phyloP scores from a whole-genome alignment of 2,797 vertebrate species.

The Enteromius trimaculatus region DNA sequence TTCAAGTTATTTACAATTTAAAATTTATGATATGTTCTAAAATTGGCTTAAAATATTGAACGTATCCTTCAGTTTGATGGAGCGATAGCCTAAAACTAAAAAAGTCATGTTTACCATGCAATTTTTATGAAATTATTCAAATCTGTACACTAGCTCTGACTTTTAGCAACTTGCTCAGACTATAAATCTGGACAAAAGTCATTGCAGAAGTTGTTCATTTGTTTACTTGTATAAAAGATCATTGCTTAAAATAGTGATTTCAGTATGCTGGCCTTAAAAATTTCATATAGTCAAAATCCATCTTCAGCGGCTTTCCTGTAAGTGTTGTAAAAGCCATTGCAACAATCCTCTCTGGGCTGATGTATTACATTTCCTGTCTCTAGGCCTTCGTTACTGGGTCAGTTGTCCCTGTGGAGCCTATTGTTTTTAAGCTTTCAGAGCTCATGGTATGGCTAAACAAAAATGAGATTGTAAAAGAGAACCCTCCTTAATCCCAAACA shows the following conservation, averaged over 20 bases:
- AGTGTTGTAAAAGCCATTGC: constrained; percentile 12
- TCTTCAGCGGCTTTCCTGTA: not conserved
- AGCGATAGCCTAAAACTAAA: not conserved
- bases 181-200: not conserved
- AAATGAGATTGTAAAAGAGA: constrained; percentile 14
- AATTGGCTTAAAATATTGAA: too few species aligned
- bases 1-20: not conserved
- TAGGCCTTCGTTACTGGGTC: constrained; percentile 24
- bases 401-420: constrained; percentile 3
- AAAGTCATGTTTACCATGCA: not conserved
- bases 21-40: not conserved
- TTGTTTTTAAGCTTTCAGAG: constrained; percentile 13
- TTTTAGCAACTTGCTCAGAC: not conserved
- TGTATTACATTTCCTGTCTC: constrained; percentile 12
- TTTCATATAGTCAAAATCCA: not conserved
- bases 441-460: constrained; percentile 31
- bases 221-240: not conserved
- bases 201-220: not conserved
- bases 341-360: not conserved
- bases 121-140: not conserved
- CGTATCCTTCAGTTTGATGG: not conserved
- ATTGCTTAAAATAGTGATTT: not conserved
- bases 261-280: not conserved
- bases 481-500: constrained; percentile 67
- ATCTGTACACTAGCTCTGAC: not conserved